Evolutionary conservation across 2,888 invertebrate genomes (phyloP), one percentile per base, ranked within the genome.

Genomic region (Epinotia nisella): DNA sequence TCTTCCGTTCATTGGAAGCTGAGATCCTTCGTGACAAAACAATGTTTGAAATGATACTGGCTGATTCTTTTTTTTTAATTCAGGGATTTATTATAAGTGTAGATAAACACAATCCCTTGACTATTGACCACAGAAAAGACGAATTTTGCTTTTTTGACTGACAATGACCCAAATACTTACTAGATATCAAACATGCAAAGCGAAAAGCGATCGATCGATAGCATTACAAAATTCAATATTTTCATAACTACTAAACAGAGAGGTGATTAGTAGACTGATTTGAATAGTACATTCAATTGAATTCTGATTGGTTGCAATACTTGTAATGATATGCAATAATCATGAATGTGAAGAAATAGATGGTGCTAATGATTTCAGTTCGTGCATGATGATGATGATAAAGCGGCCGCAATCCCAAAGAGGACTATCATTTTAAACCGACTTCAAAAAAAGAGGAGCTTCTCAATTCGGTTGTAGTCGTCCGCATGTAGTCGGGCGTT

Each of bases 291-390:
- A 19, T 51, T 51, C 35, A 64, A 53, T 51, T 51, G 49, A n/a
- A 49, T 49, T 62, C 49, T 51, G 64, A 51, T 29, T 64, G 64
- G 24, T 19, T 45, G 21, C 64, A 19, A 51, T 64, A 13, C 11
- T 64, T 45, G 21, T 51, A 19, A 51, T 64, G 17, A 5, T 64
- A 45, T 62, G 64, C 51, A 53, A 64, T 35, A 51, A 64, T 51
- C 24, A 41, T 61, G 2, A 45, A 11, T 45, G 35, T 64, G 53
- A 35, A 24, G 64, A 17, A 53, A 64, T 29, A 17, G 9, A n/a
- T 51, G 17, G 15, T 49, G 29, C 19, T 64, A 64, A 51, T 53
- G 29, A 51, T 53, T 51, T 51, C 39, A 19, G 17, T 17, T 59
- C 45, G 19, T 17, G n/a, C 3, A 39, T 60, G 17, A 29, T 56